Evolutionary conservation across 1,140 invertebrate species (phyloP).

Genomic region (Fopius arisanus): DNA sequence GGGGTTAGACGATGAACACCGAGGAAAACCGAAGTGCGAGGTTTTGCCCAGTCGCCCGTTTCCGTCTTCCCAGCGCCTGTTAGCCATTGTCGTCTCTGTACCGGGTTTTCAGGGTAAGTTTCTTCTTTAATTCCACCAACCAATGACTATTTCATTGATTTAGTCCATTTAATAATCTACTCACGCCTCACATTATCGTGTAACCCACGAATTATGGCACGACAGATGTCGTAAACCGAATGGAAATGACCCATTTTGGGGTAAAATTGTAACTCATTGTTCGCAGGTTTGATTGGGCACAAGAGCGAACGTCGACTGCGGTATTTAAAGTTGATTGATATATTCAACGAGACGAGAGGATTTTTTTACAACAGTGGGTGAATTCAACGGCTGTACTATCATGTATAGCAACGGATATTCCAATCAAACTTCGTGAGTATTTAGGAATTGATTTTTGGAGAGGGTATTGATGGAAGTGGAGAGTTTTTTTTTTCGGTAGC

Average conservation of each 20-base stretch:
- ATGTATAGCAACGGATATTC: slow-evolving; percentile 60
- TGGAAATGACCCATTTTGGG: not conserved
- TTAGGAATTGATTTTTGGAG: not conserved
- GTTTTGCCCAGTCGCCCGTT: slow-evolving; percentile 49
- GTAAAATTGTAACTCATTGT: slow-evolving; percentile 28
- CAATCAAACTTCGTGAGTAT: slow-evolving; percentile 58
- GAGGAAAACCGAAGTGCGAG: slow-evolving; percentile 48
- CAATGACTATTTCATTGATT: no score
- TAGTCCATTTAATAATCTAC: not conserved
- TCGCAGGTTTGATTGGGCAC: slow-evolving; percentile 52
- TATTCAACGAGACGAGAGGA: not conserved
- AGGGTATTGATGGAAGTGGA: not conserved
- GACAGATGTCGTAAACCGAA: not conserved
- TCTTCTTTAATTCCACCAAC: not conserved
- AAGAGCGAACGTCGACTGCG: slow-evolving; percentile 24
- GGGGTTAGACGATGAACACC: no score
- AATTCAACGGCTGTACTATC: slow-evolving; percentile 14
- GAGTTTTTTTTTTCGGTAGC: not conserved
- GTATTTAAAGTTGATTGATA: not conserved
- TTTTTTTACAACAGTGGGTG: not conserved
- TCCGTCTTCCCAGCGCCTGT: slow-evolving; percentile 60
- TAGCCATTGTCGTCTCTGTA: slow-evolving; percentile 60
- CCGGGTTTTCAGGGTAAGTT: slow-evolving; percentile 55
- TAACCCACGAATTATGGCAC: not conserved
- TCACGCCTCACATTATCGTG: not conserved